Base-by-base conservation (phyloP, 2,797 vertebrate genomes). In the Sebastes elongatus region DNA sequence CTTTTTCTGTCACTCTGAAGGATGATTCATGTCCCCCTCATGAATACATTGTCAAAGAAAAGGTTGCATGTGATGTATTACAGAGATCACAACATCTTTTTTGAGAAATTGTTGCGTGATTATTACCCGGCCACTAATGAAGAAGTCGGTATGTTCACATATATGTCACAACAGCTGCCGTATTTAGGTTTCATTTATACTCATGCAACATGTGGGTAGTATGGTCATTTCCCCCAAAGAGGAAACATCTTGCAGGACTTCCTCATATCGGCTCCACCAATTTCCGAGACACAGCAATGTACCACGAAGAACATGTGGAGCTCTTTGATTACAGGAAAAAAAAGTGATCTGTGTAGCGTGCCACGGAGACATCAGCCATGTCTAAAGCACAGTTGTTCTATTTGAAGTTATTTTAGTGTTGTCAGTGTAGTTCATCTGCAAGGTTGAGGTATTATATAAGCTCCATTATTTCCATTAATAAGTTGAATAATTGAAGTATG, bases 221-320 rank as follows among this genome's bases (percentile, higher is more conserved):
- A 53, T 78, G 71, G 63, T 87, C 80, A 77, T 38, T 18, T 59
- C 28, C 55, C 60, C 33, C 23, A 46, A 86, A 91, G 90, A 93
- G 93, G 93, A 95, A 95, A 88, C 92, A 94, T 86, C 91, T 92
- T 93, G 91, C 84, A 88, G 82, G 79, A 92, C 91, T 93, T 94
- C 94, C 93, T 93, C 88, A 71, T 89, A 73, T 77, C 68, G 49
- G 53, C 64, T 16, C 42, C 33, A 67, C 33, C 78, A 83, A 57
- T 84, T 88, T 90, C 86, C 28, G n/a, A 67, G 68, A 82, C 59
- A 67, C 32, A 81, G 62, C 22, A 74, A 86, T 64, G 74, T 65
- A 74, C 68, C 76, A 76, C 65, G 67, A 57, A 73, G 61, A 88
- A 59, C 66, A 38, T 55, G 18, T 20, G 30, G 59, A 71, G 61